A percentile compares a stretch with the other conserved stretches of the same genome.
Evolutionary conservation across 92 coral and sea anemone genomes (phyloP).

Genomic region (Porites lobata): DNA sequence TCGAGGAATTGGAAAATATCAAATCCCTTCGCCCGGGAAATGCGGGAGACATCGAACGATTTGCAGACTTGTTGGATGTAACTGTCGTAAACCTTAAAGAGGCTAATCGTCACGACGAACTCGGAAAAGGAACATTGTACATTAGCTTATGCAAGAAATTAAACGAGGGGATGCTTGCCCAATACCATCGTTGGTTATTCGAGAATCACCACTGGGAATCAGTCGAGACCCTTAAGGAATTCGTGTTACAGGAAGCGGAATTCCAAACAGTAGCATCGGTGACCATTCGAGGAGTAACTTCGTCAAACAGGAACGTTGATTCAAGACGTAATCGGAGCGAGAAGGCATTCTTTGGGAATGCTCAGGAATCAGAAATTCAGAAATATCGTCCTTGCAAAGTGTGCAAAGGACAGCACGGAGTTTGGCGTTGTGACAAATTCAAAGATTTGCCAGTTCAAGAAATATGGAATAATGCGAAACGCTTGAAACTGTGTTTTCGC

Average conservation of each 20-base stretch:
- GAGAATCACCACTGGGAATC: conserved; percentile 63
- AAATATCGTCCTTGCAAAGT: conserved; percentile 39
- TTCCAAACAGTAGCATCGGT: conserved; percentile 59
- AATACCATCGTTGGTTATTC: conserved; percentile 70
- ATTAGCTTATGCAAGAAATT: not conserved
- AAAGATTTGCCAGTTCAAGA: conserved; percentile 34
- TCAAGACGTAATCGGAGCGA: too few species aligned
- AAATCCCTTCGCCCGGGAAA: conserved; percentile 58
- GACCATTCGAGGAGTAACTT: not conserved
- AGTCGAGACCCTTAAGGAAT: conserved; percentile 56
- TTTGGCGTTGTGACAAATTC: conserved; percentile 58
- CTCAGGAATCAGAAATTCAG: not conserved
- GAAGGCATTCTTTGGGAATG: too few species aligned
- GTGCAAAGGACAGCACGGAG: conserved; percentile 48
- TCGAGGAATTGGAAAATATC: conserved; percentile 66
- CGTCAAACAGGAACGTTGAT: too few species aligned
- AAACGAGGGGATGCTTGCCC: conserved; percentile 64
- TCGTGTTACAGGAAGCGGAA: conserved; percentile 5
- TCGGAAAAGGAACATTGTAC: too few species aligned
- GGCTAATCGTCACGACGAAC: conserved; percentile 12
- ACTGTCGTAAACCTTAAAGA: too few species aligned
- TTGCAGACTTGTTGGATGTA: conserved; percentile 59
- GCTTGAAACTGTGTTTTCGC: too few species aligned
- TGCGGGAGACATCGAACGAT: conserved; percentile 51
- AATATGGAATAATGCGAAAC: conserved; percentile 66